Evolutionary conservation across 2,797 vertebrate genomes (phyloP), one percentile per base, ranked within the genome.

Genomic region (Thaleichthys pacificus): DNA sequence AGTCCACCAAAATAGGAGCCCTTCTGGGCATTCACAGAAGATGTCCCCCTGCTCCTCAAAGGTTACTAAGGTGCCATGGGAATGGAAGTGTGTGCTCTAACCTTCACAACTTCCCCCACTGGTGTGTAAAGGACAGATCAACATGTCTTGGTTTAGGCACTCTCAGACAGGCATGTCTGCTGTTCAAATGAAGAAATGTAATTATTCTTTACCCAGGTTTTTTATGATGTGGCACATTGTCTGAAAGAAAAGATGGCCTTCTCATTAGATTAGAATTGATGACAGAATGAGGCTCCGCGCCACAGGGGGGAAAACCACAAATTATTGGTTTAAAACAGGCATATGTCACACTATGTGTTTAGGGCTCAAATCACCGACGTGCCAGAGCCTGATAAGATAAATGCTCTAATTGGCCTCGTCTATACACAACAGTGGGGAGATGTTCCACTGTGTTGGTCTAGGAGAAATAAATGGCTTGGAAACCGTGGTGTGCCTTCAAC

Each of bases 61-160:
- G 90, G 84, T 89, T 89, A 91, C 4, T 5, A 0, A 7, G 54
- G 79, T 14, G 67, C 73, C 84, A 66, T 38, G 88, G 87, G 87
- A 90, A 61, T 71, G 67, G 19, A 28, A 69, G 73, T 81, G 84
- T 70, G 56, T 77, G 85, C 81, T 80, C 54, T 85, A 86, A 82
- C 81, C 82, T 88, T 89, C 87, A 86, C 78, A 73, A 69, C 28
- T 8, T 0, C 19, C 0, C 71, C 77, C 84, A 73, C 82, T 3
- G 1, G 86, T 81, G 83, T 77, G 57, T 15, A n/a, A 54, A 54
- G 51, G 51, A 54, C 51, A 54, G 38, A 42, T 42, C 8, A 2
- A 42, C 51, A 54, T 54, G 15, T n/a, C 51, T n/a, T 17, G 49
- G 49, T 14, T 51, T 51, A 8, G 12, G 17, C 49, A 14, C 49